Conservation (phyloP, 2,113 vertebrate species). For the Xiphophorus hellerii region DNA sequence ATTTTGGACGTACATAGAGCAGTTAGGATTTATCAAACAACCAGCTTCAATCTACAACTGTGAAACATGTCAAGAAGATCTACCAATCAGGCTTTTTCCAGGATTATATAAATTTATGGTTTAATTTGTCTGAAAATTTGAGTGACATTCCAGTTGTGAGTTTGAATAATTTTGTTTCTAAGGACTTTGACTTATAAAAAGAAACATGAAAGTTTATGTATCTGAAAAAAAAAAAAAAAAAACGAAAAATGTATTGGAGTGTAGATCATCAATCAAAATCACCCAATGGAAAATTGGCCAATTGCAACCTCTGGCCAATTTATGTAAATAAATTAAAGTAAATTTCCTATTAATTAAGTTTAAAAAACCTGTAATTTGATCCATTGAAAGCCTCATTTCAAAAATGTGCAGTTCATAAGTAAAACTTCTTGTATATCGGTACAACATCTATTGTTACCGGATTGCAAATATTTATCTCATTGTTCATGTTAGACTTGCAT, state of each 20-base stretch:
- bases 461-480: neutral
- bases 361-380: neutral
- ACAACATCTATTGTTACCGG: neutral
- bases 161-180: neutral
- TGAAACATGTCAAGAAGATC: neutral
- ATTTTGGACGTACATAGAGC: conserved; percentile 16
- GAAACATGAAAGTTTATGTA: too few species aligned
- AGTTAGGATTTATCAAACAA: conserved; percentile 4
- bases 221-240: too few species aligned
- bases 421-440: neutral
- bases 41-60: neutral
- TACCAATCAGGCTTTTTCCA: neutral
- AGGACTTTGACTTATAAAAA: neutral
- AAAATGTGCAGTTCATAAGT: neutral
- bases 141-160: neutral
- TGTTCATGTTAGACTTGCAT: neutral
- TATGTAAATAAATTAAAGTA: neutral
- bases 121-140: neutral
- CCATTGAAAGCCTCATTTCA: neutral
- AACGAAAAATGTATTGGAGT: neutral
- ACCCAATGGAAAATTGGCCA: neutral
- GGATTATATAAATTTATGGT: neutral
- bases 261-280: neutral
- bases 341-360: neutral
- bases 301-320: neutral